Evolutionary conservation across 1,140 invertebrate species (phyloP), one percentile per base, ranked within the genome.

Genomic region (Aphaenogaster ashmeadi): DNA sequence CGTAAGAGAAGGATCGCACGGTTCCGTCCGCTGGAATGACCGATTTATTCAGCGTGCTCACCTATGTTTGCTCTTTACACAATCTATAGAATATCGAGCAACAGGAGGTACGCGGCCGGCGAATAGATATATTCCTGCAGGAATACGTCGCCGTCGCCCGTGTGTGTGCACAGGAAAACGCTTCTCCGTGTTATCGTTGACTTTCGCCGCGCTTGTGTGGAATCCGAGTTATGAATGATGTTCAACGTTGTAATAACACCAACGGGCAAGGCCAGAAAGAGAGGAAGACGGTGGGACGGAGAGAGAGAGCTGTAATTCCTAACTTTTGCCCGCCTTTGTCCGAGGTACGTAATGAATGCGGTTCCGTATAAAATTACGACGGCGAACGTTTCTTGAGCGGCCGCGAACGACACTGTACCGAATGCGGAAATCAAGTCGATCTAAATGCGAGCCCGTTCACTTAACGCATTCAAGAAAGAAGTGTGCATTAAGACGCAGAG

Each of bases 371-470:
- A 89, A 78, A 67, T 89, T 90, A 66, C 41, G 60, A 8, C 27
- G 69, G 21, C 21, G 27, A 56, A 33, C 44, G 66, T 84, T 50
- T 87, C 56, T 60, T 11, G 54, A 44, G 18, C 13, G 21, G 9
- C 9, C 33, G 60, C 27, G 64, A 87, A 62, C 72, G 60, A 89
- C 58, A 80, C 21, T 21, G 58, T 11, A 3, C 27, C 54, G 74
- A 77, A 41, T 58, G 54, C 72, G 4, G 11, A 36, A 74, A 54
- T 21, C 33, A 64, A 52, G 69, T 78, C 62, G 75, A 88, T 80
- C 79, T 85, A 90, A 90, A 90, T 86, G 15, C 62, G 56, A 36
- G 3, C 21, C 64, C 67, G 75, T 88, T 87, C 79, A 58, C 79
- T 75, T 88, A 81, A 90, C 87, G 44, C 50, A 90, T 88, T 77